These are phyloP conservation scores for Drosophila nebulosa DNA, from an alignment of 1,140 invertebrate species.

Conservation along the genomic window DNA sequence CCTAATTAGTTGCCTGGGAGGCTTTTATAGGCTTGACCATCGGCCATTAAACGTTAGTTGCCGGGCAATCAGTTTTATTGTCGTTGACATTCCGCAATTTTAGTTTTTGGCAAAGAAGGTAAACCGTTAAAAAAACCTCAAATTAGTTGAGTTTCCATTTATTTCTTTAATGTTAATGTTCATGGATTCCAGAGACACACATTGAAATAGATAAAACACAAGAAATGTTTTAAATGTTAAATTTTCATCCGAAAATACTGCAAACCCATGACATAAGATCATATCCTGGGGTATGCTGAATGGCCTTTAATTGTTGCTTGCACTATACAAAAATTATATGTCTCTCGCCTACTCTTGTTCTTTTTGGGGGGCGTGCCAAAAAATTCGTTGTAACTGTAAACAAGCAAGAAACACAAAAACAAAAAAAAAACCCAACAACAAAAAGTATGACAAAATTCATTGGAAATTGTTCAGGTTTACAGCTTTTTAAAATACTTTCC, in stretches of 20 bases:
- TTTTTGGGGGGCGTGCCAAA: not conserved
- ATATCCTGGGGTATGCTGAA: no score
- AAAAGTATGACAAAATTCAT: not conserved
- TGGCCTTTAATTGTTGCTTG: no score
- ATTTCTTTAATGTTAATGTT: no score
- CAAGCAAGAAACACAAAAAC: not conserved
- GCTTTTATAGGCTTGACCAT: conserved; percentile 3
- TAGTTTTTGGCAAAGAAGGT: not conserved
- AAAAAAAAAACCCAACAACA: not conserved
- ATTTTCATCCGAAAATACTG: no score
- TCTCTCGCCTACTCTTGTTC: not conserved
- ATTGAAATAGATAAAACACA: no score
- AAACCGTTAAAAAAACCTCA: no score
- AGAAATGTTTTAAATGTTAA: no score
- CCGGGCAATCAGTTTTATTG: conserved; percentile 5
- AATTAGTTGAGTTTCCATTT: no score
- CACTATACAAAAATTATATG: no score
- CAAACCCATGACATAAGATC: no score
- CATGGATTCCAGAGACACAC: no score
- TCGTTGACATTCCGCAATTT: not conserved
- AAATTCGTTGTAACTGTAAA: conserved; percentile 17
- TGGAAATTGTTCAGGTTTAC: not conserved
- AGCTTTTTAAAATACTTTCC: not conserved
- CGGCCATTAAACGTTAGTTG: conserved; percentile 3
- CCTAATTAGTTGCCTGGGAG: not conserved